Percentiles rank a stretch among this genome's conserved stretches.
Evolutionary conservation across 2,797 vertebrate species (phyloP).

Genomic region (Perodicticus potto): DNA sequence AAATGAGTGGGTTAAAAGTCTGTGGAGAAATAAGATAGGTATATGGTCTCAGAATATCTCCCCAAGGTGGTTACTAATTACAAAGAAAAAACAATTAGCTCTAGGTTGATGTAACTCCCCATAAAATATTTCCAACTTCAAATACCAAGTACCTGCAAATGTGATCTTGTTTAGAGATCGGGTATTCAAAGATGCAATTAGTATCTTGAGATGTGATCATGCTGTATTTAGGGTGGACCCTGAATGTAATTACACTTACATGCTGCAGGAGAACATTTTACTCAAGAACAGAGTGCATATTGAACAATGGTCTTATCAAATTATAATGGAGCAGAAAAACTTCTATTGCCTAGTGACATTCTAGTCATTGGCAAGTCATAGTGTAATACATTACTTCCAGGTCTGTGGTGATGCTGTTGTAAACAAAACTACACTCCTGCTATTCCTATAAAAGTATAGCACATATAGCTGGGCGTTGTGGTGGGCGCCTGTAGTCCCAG

Average conservation of each 20-base stretch:
- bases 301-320: background rate
- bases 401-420: too few species aligned
- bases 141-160: background rate
- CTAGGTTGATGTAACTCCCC: background rate
- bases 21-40: background rate
- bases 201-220: background rate
- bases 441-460: too few species aligned
- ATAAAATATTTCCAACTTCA: background rate
- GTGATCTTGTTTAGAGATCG: background rate
- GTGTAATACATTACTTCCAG: too few species aligned
- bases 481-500: too few species aligned
- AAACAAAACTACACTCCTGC: too few species aligned
- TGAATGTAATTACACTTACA: background rate
- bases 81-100: background rate
- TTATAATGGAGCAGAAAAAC: too few species aligned
- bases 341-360: too few species aligned
- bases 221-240: background rate
- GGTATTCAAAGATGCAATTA: background rate
- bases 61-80: background rate
- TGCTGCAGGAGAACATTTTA: background rate
- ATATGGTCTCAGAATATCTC: background rate
- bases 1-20: background rate
- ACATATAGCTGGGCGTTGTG: too few species aligned
- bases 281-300: background rate
- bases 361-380: too few species aligned